Conservation (phyloP, 2,888 invertebrate genomes). For the Melangyna quadrimaculata region DNA sequence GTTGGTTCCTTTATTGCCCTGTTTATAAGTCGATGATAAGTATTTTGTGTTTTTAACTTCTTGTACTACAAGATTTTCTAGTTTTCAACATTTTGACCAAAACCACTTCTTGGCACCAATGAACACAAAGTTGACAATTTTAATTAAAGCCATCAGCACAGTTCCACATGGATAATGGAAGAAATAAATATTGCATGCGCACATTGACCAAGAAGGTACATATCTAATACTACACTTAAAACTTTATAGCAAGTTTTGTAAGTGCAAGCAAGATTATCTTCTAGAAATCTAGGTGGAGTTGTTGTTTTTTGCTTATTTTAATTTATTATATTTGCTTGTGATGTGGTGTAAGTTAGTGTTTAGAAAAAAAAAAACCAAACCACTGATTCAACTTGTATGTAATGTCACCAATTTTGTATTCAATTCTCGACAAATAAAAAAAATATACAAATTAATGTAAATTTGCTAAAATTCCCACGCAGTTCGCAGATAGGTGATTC, state of each 20-base stretch:
- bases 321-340: not conserved
- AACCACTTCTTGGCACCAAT: not conserved
- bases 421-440: not conserved
- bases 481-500: slow-evolving; percentile 6
- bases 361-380: not conserved
- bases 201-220: not conserved
- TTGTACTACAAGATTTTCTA: not conserved
- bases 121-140: not conserved
- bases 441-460: not conserved
- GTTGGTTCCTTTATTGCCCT: too few species aligned
- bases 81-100: not conserved
- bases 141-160: not conserved
- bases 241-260: not conserved
- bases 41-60: not conserved
- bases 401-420: not conserved
- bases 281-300: not conserved
- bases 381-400: not conserved
- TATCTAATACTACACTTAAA: not conserved
- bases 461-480: slow-evolving; percentile 14
- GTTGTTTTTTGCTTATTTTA: slow-evolving; percentile 2
- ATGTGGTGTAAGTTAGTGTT: not conserved
- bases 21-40: not conserved
- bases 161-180: not conserved
- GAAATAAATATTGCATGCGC: slow-evolving; percentile 2
- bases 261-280: not conserved